phyloP scores from a whole-genome alignment of 1,140 invertebrate species.

The Drosophila pallidifrons region DNA sequence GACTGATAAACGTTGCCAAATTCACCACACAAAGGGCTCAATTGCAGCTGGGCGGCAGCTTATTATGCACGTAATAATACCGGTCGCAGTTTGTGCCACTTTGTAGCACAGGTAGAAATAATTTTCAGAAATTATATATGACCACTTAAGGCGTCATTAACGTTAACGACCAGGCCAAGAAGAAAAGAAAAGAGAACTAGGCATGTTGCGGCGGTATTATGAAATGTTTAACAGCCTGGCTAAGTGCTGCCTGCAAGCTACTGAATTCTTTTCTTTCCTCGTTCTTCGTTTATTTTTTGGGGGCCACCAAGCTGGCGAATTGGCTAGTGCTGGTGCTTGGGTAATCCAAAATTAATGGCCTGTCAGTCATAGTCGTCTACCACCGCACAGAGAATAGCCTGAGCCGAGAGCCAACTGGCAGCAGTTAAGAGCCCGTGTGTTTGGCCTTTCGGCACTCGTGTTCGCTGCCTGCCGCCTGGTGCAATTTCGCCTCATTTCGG shows the following conservation, averaged over 20 bases:
- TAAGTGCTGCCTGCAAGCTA: constrained; percentile 53
- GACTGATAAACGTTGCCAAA: constrained; percentile 11
- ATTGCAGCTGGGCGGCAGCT: constrained; percentile 16
- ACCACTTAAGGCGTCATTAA: constrained; percentile 81
- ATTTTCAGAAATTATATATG: constrained; percentile 81
- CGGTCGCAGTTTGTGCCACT: constrained; percentile 40
- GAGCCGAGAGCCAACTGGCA: constrained; percentile 20
- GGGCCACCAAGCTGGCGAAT: constrained; percentile 45
- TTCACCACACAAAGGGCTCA: not conserved
- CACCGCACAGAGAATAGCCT: constrained; percentile 13
- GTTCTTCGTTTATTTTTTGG: constrained; percentile 5
- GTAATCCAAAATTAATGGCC: constrained; percentile 82
- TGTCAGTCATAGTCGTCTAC: constrained; percentile 71
- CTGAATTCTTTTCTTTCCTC: constrained; percentile 49
- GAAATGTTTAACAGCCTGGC: constrained; percentile 52
- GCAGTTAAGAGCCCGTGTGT: constrained; percentile 42
- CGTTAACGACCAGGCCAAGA: constrained; percentile 68
- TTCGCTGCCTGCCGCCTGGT: constrained; percentile 26
- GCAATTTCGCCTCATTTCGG: constrained; percentile 67
- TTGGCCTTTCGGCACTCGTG: constrained; percentile 48
- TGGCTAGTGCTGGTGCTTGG: constrained; percentile 44
- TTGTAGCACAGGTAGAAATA: constrained; percentile 64
- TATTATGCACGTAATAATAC: constrained; percentile 55
- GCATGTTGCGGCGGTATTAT: constrained; percentile 46
- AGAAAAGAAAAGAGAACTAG: constrained; percentile 31